Evolutionary conservation across 2,888 invertebrate species (phyloP).

Genomic region (Gisinianus flammeolus): DNA sequence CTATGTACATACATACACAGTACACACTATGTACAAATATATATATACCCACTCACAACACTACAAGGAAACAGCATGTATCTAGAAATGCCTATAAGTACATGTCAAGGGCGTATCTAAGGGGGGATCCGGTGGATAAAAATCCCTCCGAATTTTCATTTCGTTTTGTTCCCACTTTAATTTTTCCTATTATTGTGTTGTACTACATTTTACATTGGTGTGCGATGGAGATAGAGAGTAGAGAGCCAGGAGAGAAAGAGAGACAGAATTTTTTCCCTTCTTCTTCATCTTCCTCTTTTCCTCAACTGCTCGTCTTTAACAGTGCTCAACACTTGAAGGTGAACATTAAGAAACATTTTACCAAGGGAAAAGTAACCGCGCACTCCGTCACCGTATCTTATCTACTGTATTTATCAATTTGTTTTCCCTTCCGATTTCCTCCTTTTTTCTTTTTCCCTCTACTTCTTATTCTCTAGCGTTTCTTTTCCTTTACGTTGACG

Average conservation of each 20-base stretch:
- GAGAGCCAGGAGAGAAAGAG: not conserved
- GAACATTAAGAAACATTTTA: conserved; percentile 33
- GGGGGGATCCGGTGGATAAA: conserved; percentile 29
- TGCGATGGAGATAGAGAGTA: not conserved
- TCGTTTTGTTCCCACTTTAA: not conserved
- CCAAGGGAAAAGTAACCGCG: conserved; percentile 29
- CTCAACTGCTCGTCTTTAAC: not conserved
- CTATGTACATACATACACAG: conserved; percentile 18
- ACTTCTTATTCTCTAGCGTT: not conserved
- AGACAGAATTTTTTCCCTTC: not conserved
- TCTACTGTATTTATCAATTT: conserved; percentile 38
- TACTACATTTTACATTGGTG: not conserved
- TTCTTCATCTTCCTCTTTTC: conserved; percentile 4
- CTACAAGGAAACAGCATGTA: conserved; percentile 18
- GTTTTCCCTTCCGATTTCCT: conserved; percentile 40
- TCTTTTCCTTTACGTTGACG: not conserved
- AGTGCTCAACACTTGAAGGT: conserved; percentile 7
- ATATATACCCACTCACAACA: not conserved
- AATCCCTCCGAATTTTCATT: conserved; percentile 30
- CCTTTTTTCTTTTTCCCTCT: not conserved
- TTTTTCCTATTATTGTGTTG: not conserved
- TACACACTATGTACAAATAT: not conserved
- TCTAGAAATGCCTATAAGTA: conserved; percentile 2
- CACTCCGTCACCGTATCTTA: conserved; percentile 16
- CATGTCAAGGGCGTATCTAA: conserved; percentile 36